Evolutionary conservation across 2,113 vertebrate genomes (phyloP).

Genomic region (Poicephalus meyeri): DNA sequence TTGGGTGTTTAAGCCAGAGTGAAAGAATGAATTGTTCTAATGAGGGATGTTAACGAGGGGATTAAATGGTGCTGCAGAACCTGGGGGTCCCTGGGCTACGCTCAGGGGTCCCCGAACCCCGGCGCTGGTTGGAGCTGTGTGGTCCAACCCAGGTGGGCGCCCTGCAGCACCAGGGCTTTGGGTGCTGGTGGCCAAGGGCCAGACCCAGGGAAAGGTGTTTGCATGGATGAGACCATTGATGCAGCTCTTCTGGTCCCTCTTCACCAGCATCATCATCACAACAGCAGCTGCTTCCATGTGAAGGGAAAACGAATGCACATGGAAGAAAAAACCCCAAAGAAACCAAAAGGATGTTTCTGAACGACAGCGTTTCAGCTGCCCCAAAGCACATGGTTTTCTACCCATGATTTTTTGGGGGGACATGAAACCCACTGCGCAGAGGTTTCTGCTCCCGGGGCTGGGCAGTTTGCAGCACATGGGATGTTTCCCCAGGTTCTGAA

Average conservation of each 20-base stretch:
- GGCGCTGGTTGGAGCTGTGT: not conserved
- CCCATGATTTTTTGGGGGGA: rapidly evolving
- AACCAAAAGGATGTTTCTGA: rapidly evolving
- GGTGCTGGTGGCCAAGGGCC: not conserved
- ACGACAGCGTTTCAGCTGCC: not conserved
- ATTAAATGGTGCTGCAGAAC: not conserved
- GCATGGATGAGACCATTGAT: rapidly evolving
- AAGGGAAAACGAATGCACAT: not conserved
- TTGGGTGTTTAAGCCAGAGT: slow-evolving; percentile 34
- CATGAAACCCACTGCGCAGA: not conserved
- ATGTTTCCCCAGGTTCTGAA: not conserved
- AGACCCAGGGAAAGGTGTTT: not conserved
- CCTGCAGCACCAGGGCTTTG: not conserved
- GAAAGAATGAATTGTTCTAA: slow-evolving; percentile 69
- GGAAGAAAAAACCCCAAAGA: not conserved
- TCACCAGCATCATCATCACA: rapidly evolving
- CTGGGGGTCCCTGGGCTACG: not conserved
- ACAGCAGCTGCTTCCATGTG: rapidly evolving
- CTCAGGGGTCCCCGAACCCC: not conserved
- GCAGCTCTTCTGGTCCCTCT: not conserved
- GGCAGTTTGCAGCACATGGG: rapidly evolving
- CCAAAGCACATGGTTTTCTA: not conserved
- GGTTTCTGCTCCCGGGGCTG: rapidly evolving
- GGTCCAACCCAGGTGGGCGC: not conserved
- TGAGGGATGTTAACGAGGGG: slow-evolving; percentile 35